Evolutionary conservation across 2,797 vertebrate genomes (phyloP).

Genomic region (Anabas testudineus): DNA sequence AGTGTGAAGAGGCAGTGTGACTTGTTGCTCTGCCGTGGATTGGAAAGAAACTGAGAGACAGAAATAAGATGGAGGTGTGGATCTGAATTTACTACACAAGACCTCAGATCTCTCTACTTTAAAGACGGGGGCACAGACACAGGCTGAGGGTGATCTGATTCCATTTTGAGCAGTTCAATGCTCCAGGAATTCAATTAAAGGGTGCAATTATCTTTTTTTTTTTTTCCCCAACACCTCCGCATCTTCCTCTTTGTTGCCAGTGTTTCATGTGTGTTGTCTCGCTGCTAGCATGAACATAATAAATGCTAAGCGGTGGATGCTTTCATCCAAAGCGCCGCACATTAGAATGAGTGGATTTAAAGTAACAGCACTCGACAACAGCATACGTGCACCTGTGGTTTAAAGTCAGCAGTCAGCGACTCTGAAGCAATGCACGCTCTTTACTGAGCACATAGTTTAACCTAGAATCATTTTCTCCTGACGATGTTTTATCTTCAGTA

Average conservation of each 20-base stretch:
- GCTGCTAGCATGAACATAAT: not conserved
- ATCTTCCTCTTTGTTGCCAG: slow-evolving; percentile 41
- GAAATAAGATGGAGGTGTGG: not conserved
- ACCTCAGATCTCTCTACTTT: slow-evolving; percentile 20
- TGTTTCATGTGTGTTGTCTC: slow-evolving; percentile 3
- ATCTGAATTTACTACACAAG: slow-evolving; percentile 7
- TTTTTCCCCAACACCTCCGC: slow-evolving; percentile 52
- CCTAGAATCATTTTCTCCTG: too few relatives aligned
- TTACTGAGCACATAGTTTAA: too few relatives aligned
- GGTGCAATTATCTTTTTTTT: slow-evolving; percentile 77
- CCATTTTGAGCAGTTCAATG: slow-evolving; percentile 54
- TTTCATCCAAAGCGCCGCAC: not conserved
- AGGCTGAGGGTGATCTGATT: slow-evolving; percentile 66
- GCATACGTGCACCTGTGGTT: slow-evolving; percentile 2
- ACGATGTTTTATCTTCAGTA: too few relatives aligned
- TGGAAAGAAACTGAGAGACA: slow-evolving; percentile 23
- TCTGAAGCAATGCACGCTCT: not conserved
- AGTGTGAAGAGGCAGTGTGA: slow-evolving; percentile 50
- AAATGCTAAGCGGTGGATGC: not conserved
- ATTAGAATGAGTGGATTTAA: not conserved
- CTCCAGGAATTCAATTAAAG: slow-evolving; percentile 83
- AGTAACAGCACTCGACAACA: not conserved
- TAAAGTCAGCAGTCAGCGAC: not conserved
- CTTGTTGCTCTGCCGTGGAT: slow-evolving; percentile 55
- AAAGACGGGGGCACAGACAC: slow-evolving; percentile 37